Evolutionary conservation across 1,140 invertebrate species (phyloP).

Genomic region (Portunus trituberculatus): DNA sequence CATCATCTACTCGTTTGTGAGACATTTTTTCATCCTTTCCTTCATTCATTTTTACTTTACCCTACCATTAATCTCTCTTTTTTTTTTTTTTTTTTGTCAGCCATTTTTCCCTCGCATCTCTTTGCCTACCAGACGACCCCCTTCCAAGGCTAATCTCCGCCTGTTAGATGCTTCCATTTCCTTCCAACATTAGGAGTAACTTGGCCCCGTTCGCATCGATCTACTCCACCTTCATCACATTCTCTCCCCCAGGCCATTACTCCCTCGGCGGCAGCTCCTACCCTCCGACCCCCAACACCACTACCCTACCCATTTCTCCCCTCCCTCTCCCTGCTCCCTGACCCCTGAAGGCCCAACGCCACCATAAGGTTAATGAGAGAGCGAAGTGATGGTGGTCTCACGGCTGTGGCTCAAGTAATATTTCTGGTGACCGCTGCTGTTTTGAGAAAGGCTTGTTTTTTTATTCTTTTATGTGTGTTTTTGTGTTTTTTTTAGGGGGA

Average conservation of each 20-base stretch:
- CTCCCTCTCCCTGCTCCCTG: background rate
- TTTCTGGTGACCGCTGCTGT: no score
- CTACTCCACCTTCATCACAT: background rate
- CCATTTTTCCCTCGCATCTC: background rate
- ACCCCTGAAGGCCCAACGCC: no score
- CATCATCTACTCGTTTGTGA: background rate
- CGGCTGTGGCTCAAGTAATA: no score
- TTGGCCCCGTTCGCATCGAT: background rate
- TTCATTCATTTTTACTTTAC: background rate
- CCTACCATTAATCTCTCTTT: background rate
- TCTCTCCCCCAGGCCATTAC: background rate
- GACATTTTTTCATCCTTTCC: background rate
- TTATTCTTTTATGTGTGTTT: no score
- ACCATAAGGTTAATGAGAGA: slow-evolving; percentile 12
- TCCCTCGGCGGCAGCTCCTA: background rate
- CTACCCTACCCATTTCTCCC: background rate
- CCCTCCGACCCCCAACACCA: background rate
- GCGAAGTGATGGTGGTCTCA: no score
- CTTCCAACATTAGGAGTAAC: slow-evolving; percentile 9
- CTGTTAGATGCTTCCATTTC: slow-evolving; percentile 3
- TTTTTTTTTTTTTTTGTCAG: background rate
- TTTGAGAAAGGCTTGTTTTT: no score
- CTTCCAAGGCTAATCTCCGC: background rate
- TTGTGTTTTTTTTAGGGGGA: no score
- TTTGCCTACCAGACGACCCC: background rate